phyloP scores from a whole-genome alignment of 2,797 vertebrate species.

The Amphiprion clarkii region DNA sequence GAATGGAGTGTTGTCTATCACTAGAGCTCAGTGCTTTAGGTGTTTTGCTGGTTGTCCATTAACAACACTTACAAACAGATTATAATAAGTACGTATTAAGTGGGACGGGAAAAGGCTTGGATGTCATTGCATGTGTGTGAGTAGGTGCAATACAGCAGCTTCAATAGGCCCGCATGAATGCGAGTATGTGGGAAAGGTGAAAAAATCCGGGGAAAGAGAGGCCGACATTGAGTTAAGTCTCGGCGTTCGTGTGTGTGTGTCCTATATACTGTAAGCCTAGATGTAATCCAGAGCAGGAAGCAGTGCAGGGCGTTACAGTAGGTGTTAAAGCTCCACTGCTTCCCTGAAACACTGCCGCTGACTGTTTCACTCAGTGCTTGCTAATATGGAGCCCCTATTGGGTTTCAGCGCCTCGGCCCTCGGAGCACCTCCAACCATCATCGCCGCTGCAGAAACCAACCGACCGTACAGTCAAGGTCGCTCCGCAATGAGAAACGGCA shows the following conservation, averaged over 20 bases:
- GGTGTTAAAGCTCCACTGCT: slow-evolving; percentile 77
- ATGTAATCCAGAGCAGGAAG: slow-evolving; percentile 82
- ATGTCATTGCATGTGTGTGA: slow-evolving; percentile 30
- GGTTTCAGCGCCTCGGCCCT: slow-evolving; percentile 56
- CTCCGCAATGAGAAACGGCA: slow-evolving; percentile 16
- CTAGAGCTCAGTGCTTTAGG: slow-evolving; percentile 29
- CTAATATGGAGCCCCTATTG: slow-evolving; percentile 76
- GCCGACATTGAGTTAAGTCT: slow-evolving; percentile 35
- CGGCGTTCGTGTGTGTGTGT: slow-evolving; percentile 26
- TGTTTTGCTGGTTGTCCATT: slow-evolving; percentile 61
- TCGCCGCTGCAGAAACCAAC: slow-evolving; percentile 40
- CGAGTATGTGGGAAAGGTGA: slow-evolving; percentile 54
- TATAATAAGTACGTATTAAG: slow-evolving; percentile 60
- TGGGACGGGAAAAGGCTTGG: slow-evolving; percentile 44
- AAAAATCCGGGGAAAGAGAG: not conserved
- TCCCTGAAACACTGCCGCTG: slow-evolving; percentile 76
- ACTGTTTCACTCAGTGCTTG: slow-evolving; percentile 81
- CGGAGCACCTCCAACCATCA: slow-evolving; percentile 42
- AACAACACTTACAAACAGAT: slow-evolving; percentile 62
- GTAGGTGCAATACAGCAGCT: slow-evolving; percentile 30
- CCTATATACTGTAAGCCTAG: slow-evolving; percentile 58
- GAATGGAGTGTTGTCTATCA: slow-evolving; percentile 43
- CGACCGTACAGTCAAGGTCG: slow-evolving; percentile 63
- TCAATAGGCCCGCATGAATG: slow-evolving; percentile 46
- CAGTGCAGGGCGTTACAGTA: slow-evolving; percentile 70